These are phyloP conservation scores for Neolamprologus sp. DNA, from an alignment of 2,113 vertebrate genomes.

Conservation along the genomic window DNA sequence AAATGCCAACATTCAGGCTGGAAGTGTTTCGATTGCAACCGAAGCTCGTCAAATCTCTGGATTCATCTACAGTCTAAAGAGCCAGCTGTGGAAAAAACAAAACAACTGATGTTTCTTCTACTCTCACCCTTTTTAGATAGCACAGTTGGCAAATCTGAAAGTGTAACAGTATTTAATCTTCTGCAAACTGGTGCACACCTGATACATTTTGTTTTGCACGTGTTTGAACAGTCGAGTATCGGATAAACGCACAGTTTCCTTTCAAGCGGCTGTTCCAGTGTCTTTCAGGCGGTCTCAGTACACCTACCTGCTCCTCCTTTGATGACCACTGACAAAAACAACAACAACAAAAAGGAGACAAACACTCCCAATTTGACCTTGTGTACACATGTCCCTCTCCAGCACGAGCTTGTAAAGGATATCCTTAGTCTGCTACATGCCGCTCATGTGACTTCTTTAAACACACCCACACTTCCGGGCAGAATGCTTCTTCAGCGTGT, in stretches of 20 bases:
- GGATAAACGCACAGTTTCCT: not conserved
- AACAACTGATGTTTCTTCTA: conserved; percentile 17
- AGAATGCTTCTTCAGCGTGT: conserved; percentile 96
- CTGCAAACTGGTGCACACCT: not conserved
- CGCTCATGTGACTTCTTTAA: conserved; percentile 60
- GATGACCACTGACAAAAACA: not conserved
- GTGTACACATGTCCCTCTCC: not conserved
- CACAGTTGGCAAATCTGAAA: not conserved
- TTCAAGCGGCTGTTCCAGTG: not conserved
- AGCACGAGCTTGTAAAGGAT: not conserved
- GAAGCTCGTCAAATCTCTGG: conserved; percentile 17
- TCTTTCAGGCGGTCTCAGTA: not conserved
- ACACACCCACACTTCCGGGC: conserved; percentile 92
- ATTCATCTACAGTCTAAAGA: conserved; percentile 10
- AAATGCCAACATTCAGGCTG: conserved; percentile 64
- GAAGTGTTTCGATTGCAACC: conserved; percentile 35
- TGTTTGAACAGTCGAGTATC: not conserved
- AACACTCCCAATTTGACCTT: not conserved
- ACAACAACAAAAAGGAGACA: not conserved
- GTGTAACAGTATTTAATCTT: conserved; percentile 21
- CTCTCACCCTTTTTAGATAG: not conserved
- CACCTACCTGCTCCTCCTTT: not conserved
- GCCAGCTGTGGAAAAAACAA: not conserved
- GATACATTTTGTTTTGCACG: not conserved
- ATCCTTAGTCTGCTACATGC: not conserved